Evolutionary conservation across 2,888 invertebrate genomes (phyloP).

Genomic region (Calliphora vomitoria): DNA sequence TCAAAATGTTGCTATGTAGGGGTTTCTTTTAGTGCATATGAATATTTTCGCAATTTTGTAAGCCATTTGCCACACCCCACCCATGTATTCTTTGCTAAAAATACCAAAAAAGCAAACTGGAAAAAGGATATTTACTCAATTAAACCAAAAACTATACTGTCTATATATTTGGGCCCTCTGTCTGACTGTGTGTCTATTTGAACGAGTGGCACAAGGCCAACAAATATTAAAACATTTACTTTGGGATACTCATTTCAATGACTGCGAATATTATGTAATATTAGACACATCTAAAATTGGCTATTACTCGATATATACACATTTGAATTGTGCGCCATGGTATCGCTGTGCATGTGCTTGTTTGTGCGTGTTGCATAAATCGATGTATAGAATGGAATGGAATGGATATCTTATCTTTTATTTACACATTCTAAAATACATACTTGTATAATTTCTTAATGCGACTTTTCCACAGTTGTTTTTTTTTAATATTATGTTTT

Average conservation of each 20-base stretch:
- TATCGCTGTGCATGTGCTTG: neutral
- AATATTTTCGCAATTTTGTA: no score
- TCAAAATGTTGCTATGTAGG: neutral
- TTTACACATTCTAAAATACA: slow-evolving; percentile 80
- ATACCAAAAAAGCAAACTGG: neutral
- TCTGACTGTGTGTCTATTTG: neutral
- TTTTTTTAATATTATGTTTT: slow-evolving; percentile 33
- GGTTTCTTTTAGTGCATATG: no score
- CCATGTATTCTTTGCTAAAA: slow-evolving; percentile 14
- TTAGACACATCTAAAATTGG: slow-evolving; percentile 40
- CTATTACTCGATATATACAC: slow-evolving; percentile 20
- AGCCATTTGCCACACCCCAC: no score
- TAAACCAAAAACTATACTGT: slow-evolving; percentile 35
- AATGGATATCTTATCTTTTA: slow-evolving; percentile 81
- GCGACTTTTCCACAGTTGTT: slow-evolving; percentile 37
- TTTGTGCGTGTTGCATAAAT: slow-evolving; percentile 33
- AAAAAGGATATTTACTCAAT: slow-evolving; percentile 53
- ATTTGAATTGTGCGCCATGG: slow-evolving; percentile 6
- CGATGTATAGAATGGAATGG: slow-evolving; percentile 5
- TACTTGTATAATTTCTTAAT: slow-evolving; percentile 75
- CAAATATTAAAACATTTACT: slow-evolving; percentile 15
- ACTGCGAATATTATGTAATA: slow-evolving; percentile 54
- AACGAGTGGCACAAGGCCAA: slow-evolving; percentile 36
- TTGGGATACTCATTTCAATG: slow-evolving; percentile 13
- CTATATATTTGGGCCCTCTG: neutral